These are phyloP conservation scores for Cirrhinus mrigala DNA, from an alignment of 2,797 vertebrate species.

Conservation along the genomic window DNA sequence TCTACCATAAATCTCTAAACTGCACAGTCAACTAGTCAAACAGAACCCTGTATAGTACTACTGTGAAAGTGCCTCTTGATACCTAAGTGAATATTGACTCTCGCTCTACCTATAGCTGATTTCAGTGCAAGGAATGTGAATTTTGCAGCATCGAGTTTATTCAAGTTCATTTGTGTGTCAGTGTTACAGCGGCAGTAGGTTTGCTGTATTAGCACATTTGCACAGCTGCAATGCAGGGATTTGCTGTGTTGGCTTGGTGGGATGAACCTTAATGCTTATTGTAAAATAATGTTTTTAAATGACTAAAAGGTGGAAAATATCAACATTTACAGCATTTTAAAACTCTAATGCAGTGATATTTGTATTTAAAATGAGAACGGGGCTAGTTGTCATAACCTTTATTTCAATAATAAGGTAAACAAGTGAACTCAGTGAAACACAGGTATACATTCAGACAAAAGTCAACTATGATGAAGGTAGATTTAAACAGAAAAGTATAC, in stretches of 20 bases:
- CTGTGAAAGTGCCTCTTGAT: background rate
- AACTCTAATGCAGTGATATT: background rate
- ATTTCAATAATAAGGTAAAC: too few relatives aligned
- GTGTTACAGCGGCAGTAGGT: slow-evolving; percentile 28
- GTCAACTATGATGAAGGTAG: too few relatives aligned
- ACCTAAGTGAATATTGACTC: slow-evolving; percentile 10
- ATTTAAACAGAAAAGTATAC: too few relatives aligned
- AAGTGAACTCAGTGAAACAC: too few relatives aligned
- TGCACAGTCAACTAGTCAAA: slow-evolving; percentile 5
- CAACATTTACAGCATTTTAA: background rate
- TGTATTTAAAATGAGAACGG: background rate
- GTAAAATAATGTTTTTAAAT: background rate
- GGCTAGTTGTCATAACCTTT: too few relatives aligned
- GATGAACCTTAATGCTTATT: background rate
- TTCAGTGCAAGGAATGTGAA: background rate
- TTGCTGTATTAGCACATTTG: slow-evolving; percentile 71
- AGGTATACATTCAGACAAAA: too few relatives aligned
- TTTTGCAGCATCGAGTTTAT: background rate
- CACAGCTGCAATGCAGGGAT: slow-evolving; percentile 58
- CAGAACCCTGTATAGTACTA: background rate
- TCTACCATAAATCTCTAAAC: slow-evolving; percentile 14
- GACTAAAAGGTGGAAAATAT: background rate
- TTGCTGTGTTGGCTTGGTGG: background rate
- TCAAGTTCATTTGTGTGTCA: slow-evolving; percentile 21
- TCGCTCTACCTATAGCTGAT: background rate